Base-by-base conservation (phyloP, 2,113 vertebrate species). In the Syrrhaptes paradoxus region DNA sequence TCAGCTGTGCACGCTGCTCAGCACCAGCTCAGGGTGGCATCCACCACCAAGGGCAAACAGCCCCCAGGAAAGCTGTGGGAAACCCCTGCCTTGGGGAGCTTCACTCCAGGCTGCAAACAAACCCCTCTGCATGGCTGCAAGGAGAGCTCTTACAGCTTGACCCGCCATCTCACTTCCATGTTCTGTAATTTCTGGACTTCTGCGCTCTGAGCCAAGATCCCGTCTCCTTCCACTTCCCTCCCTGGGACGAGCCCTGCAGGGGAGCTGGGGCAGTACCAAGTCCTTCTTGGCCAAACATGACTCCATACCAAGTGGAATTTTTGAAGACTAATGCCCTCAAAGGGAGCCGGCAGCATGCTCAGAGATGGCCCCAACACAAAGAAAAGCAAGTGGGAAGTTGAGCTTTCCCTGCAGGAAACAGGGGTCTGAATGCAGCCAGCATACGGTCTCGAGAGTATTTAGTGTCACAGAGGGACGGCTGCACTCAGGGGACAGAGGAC, bases 51-150 rank as follows among this genome's bases (percentile, higher is more conserved):
- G 38, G 31, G 7, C 12, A 34, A 28, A 55, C 9, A 70, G 17
- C 22, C 65, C 29, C 62, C 75, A 15, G 15, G 15, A 68, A 7
- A 73, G 51, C 10, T n/a, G 20, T 0, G 1, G 41, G 63, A 79
- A 89, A 51, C 3, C 24, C 20, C 51, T 82, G 28, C 15, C 52
- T 20, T 4, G 2, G 22, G 28, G 9, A 73, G 21, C 65, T 63
- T 81, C 65, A 51, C 36, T 41, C 3, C 24, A 48, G 41, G 41
- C 45, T 51, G 41, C 0, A 1, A 82, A 25, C 17, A 87, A 77
- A 48, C 1, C 20, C 36, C 58, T 63, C n/a, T 34, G 29, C 0
- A 0, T 3, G 15, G 57, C 48, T 59, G 16, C 32, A 52, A 38
- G 36, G 41, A 73, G 16, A 34, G 29, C 9, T 90, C 79, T 78